Evolutionary conservation across 2,888 invertebrate species (phyloP).

Genomic region (Drosophila algonquin): DNA sequence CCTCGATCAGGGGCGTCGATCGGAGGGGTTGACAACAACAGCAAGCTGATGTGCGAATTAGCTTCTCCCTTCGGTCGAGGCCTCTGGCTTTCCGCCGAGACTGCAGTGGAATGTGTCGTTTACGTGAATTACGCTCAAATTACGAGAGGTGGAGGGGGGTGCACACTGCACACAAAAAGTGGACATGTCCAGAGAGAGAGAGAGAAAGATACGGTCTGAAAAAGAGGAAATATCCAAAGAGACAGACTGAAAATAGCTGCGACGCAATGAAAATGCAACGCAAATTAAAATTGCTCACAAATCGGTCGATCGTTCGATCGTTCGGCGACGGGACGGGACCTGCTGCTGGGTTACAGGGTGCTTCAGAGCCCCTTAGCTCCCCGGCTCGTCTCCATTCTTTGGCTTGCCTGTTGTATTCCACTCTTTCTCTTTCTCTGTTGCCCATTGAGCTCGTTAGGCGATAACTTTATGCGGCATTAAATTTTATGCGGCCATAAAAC

Average conservation of each 20-base stretch:
- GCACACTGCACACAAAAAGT: slow-evolving; percentile 12
- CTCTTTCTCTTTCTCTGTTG: slow-evolving; percentile 11
- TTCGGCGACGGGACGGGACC: slow-evolving; percentile 6
- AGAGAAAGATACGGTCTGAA: not conserved
- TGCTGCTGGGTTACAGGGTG: slow-evolving; percentile 46
- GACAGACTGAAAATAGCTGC: slow-evolving; percentile 75
- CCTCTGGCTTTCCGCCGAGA: slow-evolving; percentile 35
- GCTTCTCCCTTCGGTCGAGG: not conserved
- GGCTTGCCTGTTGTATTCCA: not conserved
- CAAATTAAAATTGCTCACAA: slow-evolving; percentile 80
- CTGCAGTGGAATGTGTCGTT: slow-evolving; percentile 70
- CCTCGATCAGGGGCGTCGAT: slow-evolving; percentile 50
- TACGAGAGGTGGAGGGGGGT: slow-evolving; percentile 50
- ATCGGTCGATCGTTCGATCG: slow-evolving; percentile 27
- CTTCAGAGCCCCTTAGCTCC: not conserved
- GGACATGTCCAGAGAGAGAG: slow-evolving; percentile 22
- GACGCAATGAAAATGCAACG: slow-evolving; percentile 72
- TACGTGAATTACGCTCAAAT: slow-evolving; percentile 81
- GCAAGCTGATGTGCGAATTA: not conserved
- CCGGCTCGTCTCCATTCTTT: not conserved
- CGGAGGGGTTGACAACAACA: not conserved
- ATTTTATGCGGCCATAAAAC: slow-evolving; percentile 77
- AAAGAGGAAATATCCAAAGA: slow-evolving; percentile 11
- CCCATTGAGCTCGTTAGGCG: slow-evolving; percentile 74
- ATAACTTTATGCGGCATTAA: slow-evolving; percentile 79